Base-by-base conservation (phyloP, 2,888 invertebrate species). In the Rhamphomyia laevipes region DNA sequence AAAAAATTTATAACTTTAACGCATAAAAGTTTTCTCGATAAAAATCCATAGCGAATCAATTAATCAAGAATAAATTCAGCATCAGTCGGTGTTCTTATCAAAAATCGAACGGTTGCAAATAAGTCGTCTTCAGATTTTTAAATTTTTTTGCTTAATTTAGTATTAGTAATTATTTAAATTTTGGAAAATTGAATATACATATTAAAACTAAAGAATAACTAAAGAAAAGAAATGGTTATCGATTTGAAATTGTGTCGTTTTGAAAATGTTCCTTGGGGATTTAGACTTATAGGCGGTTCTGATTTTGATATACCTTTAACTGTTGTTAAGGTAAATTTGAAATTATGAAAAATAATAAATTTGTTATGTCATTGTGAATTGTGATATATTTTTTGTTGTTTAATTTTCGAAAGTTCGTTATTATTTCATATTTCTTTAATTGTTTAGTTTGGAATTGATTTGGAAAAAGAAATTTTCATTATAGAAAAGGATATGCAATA, bases 291-390 rank as follows among this genome's bases (percentile, higher is more conserved):
- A 54, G 86, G 86, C 42, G 87, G 87, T 43, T 73, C 77, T 45
- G 86, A 86, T 64, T 84, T 78, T 60, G 81, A 81, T 45, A 75
- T 81, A 58, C 86, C 86, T 11, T 70, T 87, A 33, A 84, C 82
- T 13, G 81, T 86, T 51, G 78, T 82, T 55, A 83, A 83, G 80
- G 87, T 87, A 73, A 15, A 12, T 30, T 21, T 16, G 15, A 45
- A 43, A 4, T 30, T 21, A 10, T 16, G 4, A 16, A 43, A 27
- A 16, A 17, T 43, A 41, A 37, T 7, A 16, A 17, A 30, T 44
- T 17, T 33, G 33, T 44, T 33, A 44, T 21, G 31, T 44, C 30
- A 44, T 44, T 6, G n/a, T n/a, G n/a, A n/a, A n/a, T n/a, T n/a
- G n/a, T n/a, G n/a, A n/a, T n/a, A n/a, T n/a, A n/a, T n/a, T n/a